Evolutionary conservation across 2,797 vertebrate species (phyloP), one percentile per base, ranked within the genome.

Genomic region (Prunella strophiata): DNA sequence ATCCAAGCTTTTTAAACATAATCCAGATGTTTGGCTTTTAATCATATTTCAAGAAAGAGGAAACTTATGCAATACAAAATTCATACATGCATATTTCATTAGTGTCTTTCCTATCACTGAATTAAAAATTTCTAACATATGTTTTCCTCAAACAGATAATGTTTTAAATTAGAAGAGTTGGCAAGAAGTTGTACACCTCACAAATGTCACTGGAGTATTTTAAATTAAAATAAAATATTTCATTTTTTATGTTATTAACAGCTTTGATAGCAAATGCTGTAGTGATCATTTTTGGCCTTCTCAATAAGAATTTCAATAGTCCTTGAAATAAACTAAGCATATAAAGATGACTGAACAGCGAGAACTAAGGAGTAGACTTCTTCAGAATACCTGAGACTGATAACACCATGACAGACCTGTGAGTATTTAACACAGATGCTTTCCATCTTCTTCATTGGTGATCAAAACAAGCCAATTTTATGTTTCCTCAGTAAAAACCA

Each of bases 11-110:
- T 98, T 97, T 66, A 97, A 98, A 98, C 83, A 88, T 97, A 97
- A 98, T 97, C 98, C 98, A 98, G 98, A 98, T 98, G 97, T 98
- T 97, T 98, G 97, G 97, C 97, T 97, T 98, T 96, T 97, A 98
- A 98, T 98, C 97, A 97, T 93, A 97, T 97, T 98, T 97, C 95
- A 96, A 97, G 97, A 98, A 97, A 97, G 95, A 97, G 71, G 86
- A 96, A 98, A 97, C 96, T 97, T 97, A 96, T 96, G 97, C 94
- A 97, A 98, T 98, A 97, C 88, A 97, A 97, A 98, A 98, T 97
- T 96, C 97, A 97, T 97, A 97, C 97, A 98, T 98, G 93, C 97
- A 96, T 97, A 97, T 98, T 98, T 97, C 97, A 98, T 98, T 98
- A 98, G 96, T 97, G 97, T 79, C 95, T 97, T 97, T 98, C 97